These are phyloP conservation scores for Gymnoscopelus microlampas DNA, from an alignment of 2,797 vertebrate genomes.

Conservation along the genomic window DNA sequence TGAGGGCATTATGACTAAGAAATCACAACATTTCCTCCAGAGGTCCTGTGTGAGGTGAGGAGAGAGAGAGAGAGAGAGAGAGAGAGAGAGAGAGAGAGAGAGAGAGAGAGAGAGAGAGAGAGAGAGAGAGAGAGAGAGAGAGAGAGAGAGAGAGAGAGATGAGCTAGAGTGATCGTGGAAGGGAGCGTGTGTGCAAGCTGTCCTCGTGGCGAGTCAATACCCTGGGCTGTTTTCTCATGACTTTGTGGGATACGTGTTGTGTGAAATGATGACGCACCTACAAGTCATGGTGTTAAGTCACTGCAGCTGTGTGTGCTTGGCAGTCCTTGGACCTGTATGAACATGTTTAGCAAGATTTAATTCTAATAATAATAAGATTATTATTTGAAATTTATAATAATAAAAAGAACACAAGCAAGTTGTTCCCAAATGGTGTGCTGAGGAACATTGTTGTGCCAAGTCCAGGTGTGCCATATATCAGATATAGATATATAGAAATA, in stretches of 20 bases:
- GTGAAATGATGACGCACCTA: conserved; percentile 71
- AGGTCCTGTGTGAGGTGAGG: conserved; percentile 54
- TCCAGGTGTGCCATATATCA: too few relatives aligned
- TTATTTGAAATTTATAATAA: too few relatives aligned
- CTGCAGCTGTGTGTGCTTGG: conserved; percentile 65
- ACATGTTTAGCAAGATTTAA: neutral
- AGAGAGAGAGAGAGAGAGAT: too few relatives aligned
- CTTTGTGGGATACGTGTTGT: conserved; percentile 72
- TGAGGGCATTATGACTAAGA: conserved; percentile 79
- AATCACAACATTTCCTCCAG: conserved; percentile 68
- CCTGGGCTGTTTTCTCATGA: conserved; percentile 65
- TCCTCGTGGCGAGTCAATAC: conserved; percentile 64
- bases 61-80: neutral
- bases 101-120: too few relatives aligned
- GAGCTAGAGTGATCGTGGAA: neutral
- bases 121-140: too few relatives aligned
- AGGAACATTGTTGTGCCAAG: too few relatives aligned
- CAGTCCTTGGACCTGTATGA: conserved; percentile 50
- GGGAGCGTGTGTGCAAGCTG: conserved; percentile 12
- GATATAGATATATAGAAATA: too few relatives aligned
- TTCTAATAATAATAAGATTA: too few relatives aligned
- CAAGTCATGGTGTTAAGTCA: conserved; percentile 72
- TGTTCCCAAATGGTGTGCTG: neutral
- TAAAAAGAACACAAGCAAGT: conserved; percentile 34
- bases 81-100: neutral